These are phyloP conservation scores for Cosmopolites sordidus DNA, from an alignment of 2,888 invertebrate genomes.

Conservation along the genomic window DNA sequence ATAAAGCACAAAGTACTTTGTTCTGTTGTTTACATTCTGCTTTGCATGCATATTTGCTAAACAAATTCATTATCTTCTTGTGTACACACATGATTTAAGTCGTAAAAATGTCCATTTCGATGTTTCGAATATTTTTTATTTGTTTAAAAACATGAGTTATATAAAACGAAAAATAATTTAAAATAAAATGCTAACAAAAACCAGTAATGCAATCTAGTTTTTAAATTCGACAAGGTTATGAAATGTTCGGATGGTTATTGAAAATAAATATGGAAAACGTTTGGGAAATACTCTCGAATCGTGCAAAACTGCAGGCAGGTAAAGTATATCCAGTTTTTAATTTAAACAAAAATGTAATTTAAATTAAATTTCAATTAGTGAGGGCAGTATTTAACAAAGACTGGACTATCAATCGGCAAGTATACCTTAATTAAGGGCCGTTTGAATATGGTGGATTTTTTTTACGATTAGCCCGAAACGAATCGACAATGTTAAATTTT, in stretches of 20 bases:
- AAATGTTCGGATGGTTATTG: background rate
- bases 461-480: slow-evolving; percentile 2
- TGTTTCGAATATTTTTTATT: too few relatives aligned
- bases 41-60: too few relatives aligned
- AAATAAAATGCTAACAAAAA: background rate
- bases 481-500: too few relatives aligned
- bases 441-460: background rate
- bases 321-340: background rate
- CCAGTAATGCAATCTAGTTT: background rate
- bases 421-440: background rate
- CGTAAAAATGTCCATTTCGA: too few relatives aligned
- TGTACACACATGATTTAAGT: too few relatives aligned
- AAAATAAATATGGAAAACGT: background rate
- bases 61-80: too few relatives aligned
- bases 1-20: too few relatives aligned
- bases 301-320: background rate
- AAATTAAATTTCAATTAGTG: slow-evolving; percentile 1
- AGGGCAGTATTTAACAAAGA: background rate
- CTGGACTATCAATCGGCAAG: background rate
- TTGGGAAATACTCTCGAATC: background rate
- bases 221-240: background rate
- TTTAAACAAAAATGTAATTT: background rate
- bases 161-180: background rate
- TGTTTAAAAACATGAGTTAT: too few relatives aligned
- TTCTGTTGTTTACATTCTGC: too few relatives aligned